Base-by-base conservation (phyloP, 2,113 vertebrate genomes). In the Spea multiplicata region DNA sequence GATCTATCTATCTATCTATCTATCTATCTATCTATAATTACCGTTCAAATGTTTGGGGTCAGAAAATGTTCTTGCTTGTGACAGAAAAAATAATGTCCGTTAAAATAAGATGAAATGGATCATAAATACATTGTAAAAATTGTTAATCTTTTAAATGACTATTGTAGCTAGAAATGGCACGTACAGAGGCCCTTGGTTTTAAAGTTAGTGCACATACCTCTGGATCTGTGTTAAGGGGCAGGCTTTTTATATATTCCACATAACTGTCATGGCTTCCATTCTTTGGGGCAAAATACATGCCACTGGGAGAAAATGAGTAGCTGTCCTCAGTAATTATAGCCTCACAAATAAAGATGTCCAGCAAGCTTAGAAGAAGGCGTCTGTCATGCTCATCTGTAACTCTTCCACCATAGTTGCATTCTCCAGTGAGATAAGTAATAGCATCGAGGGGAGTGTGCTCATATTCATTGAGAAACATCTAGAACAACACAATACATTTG, bases 181-280 rank as follows among this genome's bases (percentile, higher is more conserved):
- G 2, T 1, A 30, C 30, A 30, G 30, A 30, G 30, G 2, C 30
- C 30, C 30, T 30, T 30, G 30, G 30, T 30, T 53, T 65, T 65
- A 52, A 49, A 61, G 44, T 76, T 9, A 71, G 82, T 75, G 84
- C 83, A 77, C 84, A 87, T 82, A 85, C 85, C 67, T 88, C 84
- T 73, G 83, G 87, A 49, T 75, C 76, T 62, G 83, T 83, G 75
- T 88, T 87, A 77, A 86, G 73, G n/a, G 82, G 85, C 64, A 84
- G 85, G 81, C 65, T 83, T 85, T 83, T 87, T 71, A 89, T 5
- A 0, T 84, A 82, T 53, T 85, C 84, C 81, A 85, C 85, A 76
- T 83, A 88, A 84, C 75, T 84, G 78, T 73, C 76, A 67, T 78
- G 85, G 82, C 61, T 65, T 48, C 16, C n/a, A 16, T 71, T 84